phyloP scores from a whole-genome alignment of 2,113 vertebrate genomes.

The Tonatia bakeri region DNA sequence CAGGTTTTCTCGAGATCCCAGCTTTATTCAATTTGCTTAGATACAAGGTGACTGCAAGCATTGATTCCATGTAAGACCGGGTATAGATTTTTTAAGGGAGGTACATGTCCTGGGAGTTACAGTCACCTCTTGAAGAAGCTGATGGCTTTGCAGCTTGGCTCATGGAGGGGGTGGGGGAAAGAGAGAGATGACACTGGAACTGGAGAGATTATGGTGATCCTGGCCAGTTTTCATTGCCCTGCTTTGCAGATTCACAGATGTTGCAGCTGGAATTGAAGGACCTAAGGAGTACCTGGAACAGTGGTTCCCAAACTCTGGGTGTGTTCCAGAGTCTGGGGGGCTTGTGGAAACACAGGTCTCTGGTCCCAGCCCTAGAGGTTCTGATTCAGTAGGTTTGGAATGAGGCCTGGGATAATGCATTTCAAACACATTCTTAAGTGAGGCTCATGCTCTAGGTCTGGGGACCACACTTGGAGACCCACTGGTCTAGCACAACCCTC shows the following conservation, averaged over 20 bases:
- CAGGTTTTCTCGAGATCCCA: conserved; percentile 72
- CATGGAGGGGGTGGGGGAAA: neutral
- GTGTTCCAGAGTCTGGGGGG: neutral
- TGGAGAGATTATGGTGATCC: neutral
- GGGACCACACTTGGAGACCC: neutral
- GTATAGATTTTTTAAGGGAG: conserved; percentile 79
- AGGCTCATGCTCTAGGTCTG: neutral
- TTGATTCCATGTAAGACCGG: conserved; percentile 72
- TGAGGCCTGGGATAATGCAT: neutral
- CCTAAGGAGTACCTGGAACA: neutral
- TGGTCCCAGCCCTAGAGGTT: neutral
- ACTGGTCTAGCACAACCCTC: neutral
- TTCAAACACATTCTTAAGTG: neutral
- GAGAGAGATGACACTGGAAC: neutral
- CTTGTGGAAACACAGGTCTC: neutral
- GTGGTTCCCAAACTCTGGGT: neutral
- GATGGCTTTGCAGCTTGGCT: neutral
- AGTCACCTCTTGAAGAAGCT: conserved; percentile 45
- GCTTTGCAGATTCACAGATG: neutral
- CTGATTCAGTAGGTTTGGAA: neutral
- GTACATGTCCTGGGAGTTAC: conserved; percentile 52
- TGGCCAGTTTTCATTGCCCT: neutral
- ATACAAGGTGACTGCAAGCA: conserved; percentile 78
- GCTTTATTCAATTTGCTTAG: conserved; percentile 83
- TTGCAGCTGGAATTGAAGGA: neutral